Base-by-base conservation (phyloP, 1,140 invertebrate species). In the Apocrypta bakeri region DNA sequence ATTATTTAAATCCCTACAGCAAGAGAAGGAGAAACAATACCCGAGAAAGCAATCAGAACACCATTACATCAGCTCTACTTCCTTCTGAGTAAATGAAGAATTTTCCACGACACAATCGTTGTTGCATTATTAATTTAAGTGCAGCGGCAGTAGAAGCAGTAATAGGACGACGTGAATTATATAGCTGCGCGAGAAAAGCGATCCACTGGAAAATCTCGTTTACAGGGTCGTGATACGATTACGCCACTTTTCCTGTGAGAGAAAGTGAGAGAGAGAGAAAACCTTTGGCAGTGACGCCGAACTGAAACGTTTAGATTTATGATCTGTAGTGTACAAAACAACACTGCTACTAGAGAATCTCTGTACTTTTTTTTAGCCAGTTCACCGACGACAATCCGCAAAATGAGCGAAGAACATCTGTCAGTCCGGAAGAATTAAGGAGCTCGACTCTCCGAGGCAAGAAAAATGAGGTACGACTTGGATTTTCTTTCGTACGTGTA, bases 231-330 rank as follows among this genome's bases (percentile, higher is more conserved):
- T 73, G 61, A 79, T 74, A 40, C 61, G 76, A 83, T 83, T 83
- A 79, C 71, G 71, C 75, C 37, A 83, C 82, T 79, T 79, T 72
- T 61, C 40, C 7, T 48, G 24, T 11, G 1, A 21, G 11, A 56
- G 6, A 12, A 42, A 42, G 40, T 11, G 11, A 11, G 7, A 48
- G 14, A 17, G 42, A 1, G 9, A 48, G 42, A 48, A 17, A 48
- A 14, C 1, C 48, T n/a, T 56, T 17, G 21, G 68, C 29, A 79
- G 25, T 21, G 12, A 17, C 27, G 7, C 68, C 40, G 48, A 75
- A 73, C 82, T 66, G 63, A 71, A 77, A 73, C 84, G 81, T 81
- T 83, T 81, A 85, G 85, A 84, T 85, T 85, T 85, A 85, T 85
- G 81, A 85, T 85, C 83, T 84, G 79, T 83, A 69, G 78, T 6